Conservation (phyloP, 2,113 vertebrate genomes). For the Mus pahari region DNA sequence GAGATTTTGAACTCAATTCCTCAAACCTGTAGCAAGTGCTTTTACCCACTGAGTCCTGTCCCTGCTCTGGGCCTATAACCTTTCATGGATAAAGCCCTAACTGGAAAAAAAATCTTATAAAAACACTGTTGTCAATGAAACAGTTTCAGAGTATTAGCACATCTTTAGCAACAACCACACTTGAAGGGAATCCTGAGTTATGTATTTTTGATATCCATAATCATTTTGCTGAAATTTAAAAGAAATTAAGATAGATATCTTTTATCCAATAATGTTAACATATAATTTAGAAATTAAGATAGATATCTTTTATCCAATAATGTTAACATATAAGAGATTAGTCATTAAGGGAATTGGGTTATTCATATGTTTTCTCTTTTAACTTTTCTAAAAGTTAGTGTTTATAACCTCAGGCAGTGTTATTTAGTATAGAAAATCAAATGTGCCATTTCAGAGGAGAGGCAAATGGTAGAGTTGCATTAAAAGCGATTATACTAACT, state of each 20-base stretch:
- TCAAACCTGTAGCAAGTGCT: neutral
- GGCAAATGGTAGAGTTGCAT: neutral
- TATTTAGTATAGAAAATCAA: neutral
- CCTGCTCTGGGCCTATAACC: accelerated
- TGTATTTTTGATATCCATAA: neutral
- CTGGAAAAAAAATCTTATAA: neutral
- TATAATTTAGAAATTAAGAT: neutral
- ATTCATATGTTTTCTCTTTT: neutral
- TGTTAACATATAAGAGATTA: neutral
- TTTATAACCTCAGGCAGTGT: neutral
- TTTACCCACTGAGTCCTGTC: neutral
- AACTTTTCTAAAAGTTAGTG: neutral
- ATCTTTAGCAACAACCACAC: neutral
- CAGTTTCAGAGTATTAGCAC: neutral
- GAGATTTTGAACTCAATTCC: neutral
- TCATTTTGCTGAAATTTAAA: neutral
- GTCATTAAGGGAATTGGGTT: neutral
- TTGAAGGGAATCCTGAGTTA: neutral
- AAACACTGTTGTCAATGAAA: neutral
- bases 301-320: neutral
- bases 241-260: neutral
- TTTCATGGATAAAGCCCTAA: neutral
- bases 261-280: neutral
- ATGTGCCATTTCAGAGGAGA: neutral
- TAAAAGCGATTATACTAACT: neutral